phyloP scores from a whole-genome alignment of 2,888 invertebrate species.

The Fragum sueziense region DNA sequence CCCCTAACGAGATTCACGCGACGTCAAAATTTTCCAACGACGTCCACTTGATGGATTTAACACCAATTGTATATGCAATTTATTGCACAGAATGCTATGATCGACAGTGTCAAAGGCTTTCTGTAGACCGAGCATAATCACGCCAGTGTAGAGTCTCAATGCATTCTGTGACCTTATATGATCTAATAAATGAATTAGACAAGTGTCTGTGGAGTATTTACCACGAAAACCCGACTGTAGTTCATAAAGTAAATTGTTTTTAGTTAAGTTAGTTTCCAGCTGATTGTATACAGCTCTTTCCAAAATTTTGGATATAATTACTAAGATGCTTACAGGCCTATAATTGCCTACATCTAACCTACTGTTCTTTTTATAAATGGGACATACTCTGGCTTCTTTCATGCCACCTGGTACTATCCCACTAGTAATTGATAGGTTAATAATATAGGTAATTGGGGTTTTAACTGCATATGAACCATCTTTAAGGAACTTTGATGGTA shows the following conservation, averaged over 20 bases:
- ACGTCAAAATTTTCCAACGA: too few relatives aligned
- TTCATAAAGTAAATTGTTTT: slow-evolving; percentile 37
- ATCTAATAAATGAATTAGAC: slow-evolving; percentile 24
- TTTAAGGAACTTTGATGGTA: slow-evolving; percentile 44
- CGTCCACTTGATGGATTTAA: slow-evolving; percentile 2
- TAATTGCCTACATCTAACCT: slow-evolving; percentile 41
- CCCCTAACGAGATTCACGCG: too few relatives aligned
- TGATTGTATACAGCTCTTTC: slow-evolving; percentile 42
- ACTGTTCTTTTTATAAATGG: slow-evolving; percentile 48
- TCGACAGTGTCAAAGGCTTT: slow-evolving; percentile 14
- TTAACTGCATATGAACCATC: slow-evolving; percentile 38
- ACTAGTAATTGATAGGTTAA: slow-evolving; percentile 44
- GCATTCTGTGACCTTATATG: slow-evolving; percentile 18
- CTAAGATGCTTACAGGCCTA: slow-evolving; percentile 52
- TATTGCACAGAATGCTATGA: slow-evolving; percentile 11
- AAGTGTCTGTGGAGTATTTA: slow-evolving; percentile 23
- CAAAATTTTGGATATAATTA: slow-evolving; percentile 47
- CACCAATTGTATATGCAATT: too few relatives aligned
- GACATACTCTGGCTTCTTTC: slow-evolving; percentile 44
- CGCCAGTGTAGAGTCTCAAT: slow-evolving; percentile 25
- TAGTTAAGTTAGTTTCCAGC: slow-evolving; percentile 27
- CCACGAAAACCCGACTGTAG: slow-evolving; percentile 39
- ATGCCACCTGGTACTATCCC: slow-evolving; percentile 44
- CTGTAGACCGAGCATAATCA: slow-evolving; percentile 22
- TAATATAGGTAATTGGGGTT: slow-evolving; percentile 41